These are phyloP conservation scores for Limnothrissa miodon DNA, from an alignment of 2,113 vertebrate genomes.

Conservation along the genomic window DNA sequence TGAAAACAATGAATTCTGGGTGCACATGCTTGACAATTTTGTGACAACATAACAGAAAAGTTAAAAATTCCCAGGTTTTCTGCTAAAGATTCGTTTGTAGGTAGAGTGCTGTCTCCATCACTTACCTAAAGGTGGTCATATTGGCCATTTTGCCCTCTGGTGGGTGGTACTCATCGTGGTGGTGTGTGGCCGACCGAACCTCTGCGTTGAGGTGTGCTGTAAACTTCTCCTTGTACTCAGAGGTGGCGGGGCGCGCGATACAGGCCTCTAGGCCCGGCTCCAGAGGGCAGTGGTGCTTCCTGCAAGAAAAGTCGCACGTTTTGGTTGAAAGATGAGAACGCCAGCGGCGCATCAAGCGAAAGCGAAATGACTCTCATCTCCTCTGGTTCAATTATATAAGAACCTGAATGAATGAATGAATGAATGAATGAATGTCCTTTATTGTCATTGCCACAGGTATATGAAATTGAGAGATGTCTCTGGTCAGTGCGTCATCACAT, in stretches of 20 bases:
- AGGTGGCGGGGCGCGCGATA: conserved; percentile 2
- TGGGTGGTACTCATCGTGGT: conserved; percentile 18
- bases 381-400: not conserved
- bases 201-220: not conserved
- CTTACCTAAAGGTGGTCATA: conserved; percentile 34
- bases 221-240: conserved; percentile 54
- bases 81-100: not conserved
- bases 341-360: not conserved
- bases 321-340: not conserved
- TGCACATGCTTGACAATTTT: not conserved
- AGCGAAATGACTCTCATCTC: not conserved
- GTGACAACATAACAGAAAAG: no score
- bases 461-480: no score
- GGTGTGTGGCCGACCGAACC: not conserved
- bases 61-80: no score
- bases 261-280: not conserved
- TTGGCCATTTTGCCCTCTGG: not conserved
- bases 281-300: not conserved
- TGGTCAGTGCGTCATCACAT: no score
- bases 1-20: no score
- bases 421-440: no score
- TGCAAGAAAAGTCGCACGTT: conserved; percentile 4
- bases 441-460: no score
- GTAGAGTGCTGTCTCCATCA: not conserved
- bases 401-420: no score